Conservation (phyloP, 1,140 invertebrate genomes). For the Cataglyphis hispanica region DNA sequence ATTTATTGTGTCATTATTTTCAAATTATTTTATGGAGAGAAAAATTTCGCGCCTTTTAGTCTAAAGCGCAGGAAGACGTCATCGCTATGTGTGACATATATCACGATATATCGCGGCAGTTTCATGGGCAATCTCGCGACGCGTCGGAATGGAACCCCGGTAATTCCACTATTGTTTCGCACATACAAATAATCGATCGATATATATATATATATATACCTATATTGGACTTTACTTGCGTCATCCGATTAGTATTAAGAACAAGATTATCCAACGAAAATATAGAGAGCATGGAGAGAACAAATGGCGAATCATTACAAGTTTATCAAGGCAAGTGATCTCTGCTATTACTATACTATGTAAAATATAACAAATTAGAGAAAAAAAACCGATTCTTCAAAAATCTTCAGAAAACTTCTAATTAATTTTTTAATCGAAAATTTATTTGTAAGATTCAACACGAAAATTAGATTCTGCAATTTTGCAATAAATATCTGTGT, state of each 20-base stretch:
- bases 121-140: background rate
- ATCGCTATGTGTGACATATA: background rate
- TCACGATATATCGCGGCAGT: background rate
- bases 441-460: background rate
- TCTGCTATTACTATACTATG: background rate
- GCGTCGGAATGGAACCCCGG: background rate
- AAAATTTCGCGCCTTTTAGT: too few relatives aligned
- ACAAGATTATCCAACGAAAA: too few relatives aligned
- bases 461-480: background rate
- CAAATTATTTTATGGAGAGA: too few relatives aligned
- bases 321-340: background rate
- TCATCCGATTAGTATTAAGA: background rate
- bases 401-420: background rate
- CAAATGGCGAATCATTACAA: background rate
- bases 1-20: slow-evolving; percentile 9
- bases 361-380: background rate
- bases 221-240: background rate
- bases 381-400: background rate
- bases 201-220: too few relatives aligned
- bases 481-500: background rate
- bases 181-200: background rate
- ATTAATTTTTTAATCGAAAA: background rate
- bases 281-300: background rate
- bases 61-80: background rate
- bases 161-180: background rate